These are phyloP conservation scores for Scotopteryx bipunctaria DNA, from an alignment of 2,888 invertebrate genomes.

Conservation along the genomic window DNA sequence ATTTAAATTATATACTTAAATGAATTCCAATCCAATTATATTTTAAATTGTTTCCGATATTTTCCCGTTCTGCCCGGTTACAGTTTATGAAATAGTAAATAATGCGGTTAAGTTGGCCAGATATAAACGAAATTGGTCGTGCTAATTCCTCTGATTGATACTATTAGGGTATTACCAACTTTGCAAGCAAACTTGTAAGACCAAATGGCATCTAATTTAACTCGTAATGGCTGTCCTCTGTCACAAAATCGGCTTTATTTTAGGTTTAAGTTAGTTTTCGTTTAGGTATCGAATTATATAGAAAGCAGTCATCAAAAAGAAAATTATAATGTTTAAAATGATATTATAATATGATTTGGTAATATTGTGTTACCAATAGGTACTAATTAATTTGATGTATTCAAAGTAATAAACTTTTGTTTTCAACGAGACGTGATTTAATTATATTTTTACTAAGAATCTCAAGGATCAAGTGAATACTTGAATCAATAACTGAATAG, in stretches of 20 bases:
- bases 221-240: no score
- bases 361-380: no score
- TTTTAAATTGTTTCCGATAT: conserved; percentile 12
- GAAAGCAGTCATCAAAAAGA: no score
- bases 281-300: no score
- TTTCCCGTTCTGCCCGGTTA: conserved; percentile 4
- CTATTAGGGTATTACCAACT: not conserved
- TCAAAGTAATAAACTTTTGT: not conserved
- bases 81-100: conserved; percentile 4
- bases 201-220: not conserved
- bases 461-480: no score
- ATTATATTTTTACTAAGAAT: not conserved
- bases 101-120: conserved; percentile 5
- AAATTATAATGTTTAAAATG: no score
- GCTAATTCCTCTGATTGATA: not conserved
- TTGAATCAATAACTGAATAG: no score
- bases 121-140: conserved; percentile 2
- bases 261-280: no score
- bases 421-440: not conserved
- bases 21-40: conserved; percentile 13
- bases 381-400: not conserved
- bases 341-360: no score
- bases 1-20: conserved; percentile 17
- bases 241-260: no score
- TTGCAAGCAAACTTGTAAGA: not conserved